Conservation (phyloP, 2,797 vertebrate genomes). For the Huso huso region DNA sequence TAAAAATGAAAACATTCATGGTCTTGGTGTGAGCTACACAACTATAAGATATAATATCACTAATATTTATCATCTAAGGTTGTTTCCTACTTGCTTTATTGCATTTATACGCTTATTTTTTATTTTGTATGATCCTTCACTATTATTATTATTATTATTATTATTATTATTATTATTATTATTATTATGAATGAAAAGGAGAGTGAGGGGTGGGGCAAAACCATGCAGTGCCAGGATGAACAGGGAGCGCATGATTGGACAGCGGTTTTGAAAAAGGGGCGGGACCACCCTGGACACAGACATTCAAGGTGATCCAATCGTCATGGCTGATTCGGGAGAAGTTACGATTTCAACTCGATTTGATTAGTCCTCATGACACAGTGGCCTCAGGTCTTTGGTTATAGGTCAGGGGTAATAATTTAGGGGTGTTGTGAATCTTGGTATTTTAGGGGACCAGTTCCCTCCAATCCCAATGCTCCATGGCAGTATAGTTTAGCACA, state of each 20-base stretch:
- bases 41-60: conserved; percentile 2
- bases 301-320: neutral
- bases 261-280: neutral
- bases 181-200: neutral
- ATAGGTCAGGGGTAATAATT: too few relatives aligned
- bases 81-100: conserved; percentile 68
- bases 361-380: too few relatives aligned
- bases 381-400: too few relatives aligned
- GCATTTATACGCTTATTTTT: conserved; percentile 65
- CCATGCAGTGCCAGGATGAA: conserved; percentile 2
- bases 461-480: neutral
- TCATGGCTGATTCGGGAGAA: too few relatives aligned
- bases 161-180: neutral
- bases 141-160: neutral
- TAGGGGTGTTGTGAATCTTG: neutral
- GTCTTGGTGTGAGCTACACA: neutral
- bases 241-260: neutral
- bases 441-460: neutral
- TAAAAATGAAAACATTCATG: neutral
- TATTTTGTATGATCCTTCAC: neutral
- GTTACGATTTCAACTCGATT: too few relatives aligned
- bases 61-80: conserved; percentile 4
- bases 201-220: neutral
- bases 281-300: neutral
- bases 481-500: too few relatives aligned